phyloP scores from a whole-genome alignment of 2,797 vertebrate species.

The Lepilemur septentrionalis region DNA sequence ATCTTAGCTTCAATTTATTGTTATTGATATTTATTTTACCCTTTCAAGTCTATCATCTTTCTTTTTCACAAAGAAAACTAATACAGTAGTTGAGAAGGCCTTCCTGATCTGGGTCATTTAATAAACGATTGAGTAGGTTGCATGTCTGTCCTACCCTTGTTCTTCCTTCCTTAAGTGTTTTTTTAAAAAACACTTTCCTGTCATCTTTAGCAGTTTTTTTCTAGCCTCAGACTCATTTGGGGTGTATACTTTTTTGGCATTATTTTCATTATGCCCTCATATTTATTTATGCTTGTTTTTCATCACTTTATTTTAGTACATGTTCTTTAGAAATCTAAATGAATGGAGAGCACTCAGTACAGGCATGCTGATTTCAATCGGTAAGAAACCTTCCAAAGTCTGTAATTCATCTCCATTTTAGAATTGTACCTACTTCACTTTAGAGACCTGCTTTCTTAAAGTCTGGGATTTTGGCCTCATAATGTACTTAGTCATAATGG shows the following conservation, averaged over 20 bases:
- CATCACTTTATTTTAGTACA: background rate
- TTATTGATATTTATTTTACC: conserved; percentile 1
- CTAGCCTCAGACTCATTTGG: background rate
- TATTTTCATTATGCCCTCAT: background rate
- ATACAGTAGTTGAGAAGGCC: background rate
- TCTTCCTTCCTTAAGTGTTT: background rate
- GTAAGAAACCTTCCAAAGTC: background rate
- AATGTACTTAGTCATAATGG: background rate
- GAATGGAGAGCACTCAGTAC: background rate
- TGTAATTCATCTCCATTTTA: background rate
- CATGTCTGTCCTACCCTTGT: background rate
- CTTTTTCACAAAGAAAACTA: background rate
- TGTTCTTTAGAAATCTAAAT: conserved; percentile 4
- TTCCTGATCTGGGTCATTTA: background rate
- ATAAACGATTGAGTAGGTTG: background rate
- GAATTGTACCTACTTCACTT: background rate
- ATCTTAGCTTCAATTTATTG: background rate
- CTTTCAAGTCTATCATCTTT: background rate
- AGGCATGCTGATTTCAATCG: background rate
- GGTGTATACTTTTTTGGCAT: background rate
- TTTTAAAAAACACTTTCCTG: background rate
- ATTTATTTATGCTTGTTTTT: background rate
- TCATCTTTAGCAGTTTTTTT: background rate
- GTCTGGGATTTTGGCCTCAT: background rate
- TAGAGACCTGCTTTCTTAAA: background rate